Evolutionary conservation across 2,797 vertebrate species (phyloP).

Genomic region (Nyctalus aviator): DNA sequence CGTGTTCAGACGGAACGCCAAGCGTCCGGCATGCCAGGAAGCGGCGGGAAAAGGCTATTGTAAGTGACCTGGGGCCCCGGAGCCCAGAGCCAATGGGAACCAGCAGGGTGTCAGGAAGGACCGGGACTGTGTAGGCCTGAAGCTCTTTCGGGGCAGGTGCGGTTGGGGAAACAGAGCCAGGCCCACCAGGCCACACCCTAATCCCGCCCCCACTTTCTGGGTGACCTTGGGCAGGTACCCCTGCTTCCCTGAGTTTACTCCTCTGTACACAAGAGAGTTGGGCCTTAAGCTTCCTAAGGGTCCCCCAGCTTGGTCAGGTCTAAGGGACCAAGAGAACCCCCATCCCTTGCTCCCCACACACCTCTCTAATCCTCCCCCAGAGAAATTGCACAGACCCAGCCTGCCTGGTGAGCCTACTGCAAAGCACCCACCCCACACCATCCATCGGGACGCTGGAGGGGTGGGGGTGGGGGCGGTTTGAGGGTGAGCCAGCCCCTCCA

Average conservation of each 20-base stretch:
- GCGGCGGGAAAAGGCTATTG: conserved; percentile 89
- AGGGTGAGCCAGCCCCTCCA: not conserved
- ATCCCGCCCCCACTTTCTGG: not conserved
- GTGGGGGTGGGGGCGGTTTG: not conserved
- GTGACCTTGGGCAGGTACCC: not conserved
- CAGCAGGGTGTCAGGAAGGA: conserved; percentile 44
- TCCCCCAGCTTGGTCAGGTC: not conserved
- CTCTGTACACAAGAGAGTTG: not conserved
- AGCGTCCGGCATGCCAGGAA: conserved; percentile 86
- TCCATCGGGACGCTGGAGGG: not conserved
- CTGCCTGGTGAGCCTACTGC: not conserved
- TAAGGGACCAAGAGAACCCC: not conserved
- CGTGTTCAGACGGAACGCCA: conserved; percentile 83
- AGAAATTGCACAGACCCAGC: not conserved
- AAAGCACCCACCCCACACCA: not conserved
- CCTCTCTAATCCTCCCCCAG: not conserved
- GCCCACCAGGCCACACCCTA: not conserved
- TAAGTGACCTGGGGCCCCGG: conserved; percentile 84
- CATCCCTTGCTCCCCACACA: not conserved
- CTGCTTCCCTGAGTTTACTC: not conserved
- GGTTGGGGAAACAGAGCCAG: not conserved
- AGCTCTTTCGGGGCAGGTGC: not conserved
- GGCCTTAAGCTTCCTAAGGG: not conserved
- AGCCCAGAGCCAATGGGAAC: not conserved
- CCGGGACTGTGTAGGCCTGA: not conserved